Base-by-base conservation (phyloP, 2,113 vertebrate genomes). In the Capreolus pygargus region DNA sequence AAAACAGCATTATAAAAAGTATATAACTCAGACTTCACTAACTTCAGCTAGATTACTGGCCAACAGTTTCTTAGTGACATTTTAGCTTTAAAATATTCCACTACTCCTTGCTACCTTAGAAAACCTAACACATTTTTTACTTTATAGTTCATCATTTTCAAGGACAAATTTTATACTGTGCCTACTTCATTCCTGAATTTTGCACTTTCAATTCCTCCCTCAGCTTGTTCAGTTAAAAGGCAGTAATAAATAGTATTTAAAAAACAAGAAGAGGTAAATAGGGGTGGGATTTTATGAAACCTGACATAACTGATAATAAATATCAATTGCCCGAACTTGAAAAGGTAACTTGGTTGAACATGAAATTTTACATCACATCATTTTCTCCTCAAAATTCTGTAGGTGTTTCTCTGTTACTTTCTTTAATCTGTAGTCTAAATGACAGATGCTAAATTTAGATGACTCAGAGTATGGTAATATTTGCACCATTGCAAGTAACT, bases 131-230 rank as follows among this genome's bases (percentile, higher is more conserved):
- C 12, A 91, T 4, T 85, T 11, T 30, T 86, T 78, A 76, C 36
- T 78, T 76, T n/a, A n/a, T 58, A 60, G 43, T 67, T n/a, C 25
- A 83, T 79, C 33, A 43, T n/a, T 60, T 84, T 84, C 61, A 90
- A 28, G 36, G 9, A 45, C 50, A 86, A 83, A 7, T 79, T 86
- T 61, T 57, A 92, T 86, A 79, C 13, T 10, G 54, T 33, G 60
- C 54, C n/a, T 81, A 86, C 23, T 86, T 57, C 28, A 95, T 86
- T 96, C 81, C 45, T 86, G 83, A 95, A 45, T 90, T 61, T 76
- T 76, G 60, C n/a, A 85, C 64, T 54, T 91, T 86, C 36, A 95
- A 64, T 79, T 86, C 39, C 33, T 88, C 28, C 61, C 21, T 70
- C 67, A 33, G 55, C 7, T 95, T 95, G 15, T 52, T 90, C 60